A percentile compares a stretch with the other conserved stretches of the same genome.
These are phyloP conservation scores for Aurelia aurita complex sp. Pacific DNA, from an alignment of 30 jellyfish, hydroid and myxozoan species.

Conservation along the genomic window DNA sequence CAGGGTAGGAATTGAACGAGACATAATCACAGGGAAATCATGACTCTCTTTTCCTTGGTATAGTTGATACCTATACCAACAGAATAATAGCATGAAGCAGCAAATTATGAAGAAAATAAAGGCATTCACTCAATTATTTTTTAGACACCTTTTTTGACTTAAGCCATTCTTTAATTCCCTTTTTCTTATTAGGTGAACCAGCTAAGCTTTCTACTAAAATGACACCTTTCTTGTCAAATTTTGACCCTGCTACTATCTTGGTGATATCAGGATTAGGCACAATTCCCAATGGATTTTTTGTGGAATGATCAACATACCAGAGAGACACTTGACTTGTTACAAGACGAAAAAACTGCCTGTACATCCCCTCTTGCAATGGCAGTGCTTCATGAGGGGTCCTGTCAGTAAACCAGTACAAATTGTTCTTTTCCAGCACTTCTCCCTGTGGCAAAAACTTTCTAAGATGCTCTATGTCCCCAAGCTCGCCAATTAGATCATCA, in stretches of 20 bases:
- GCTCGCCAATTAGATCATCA: constrained; percentile 32
- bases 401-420: constrained; percentile 63
- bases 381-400: constrained; percentile 75
- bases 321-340: constrained; percentile 63
- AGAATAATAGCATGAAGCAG: no score
- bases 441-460: constrained; percentile 44
- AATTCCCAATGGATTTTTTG: constrained; percentile 65
- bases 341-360: constrained; percentile 55
- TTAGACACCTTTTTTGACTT: no score
- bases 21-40: no score
- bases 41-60: no score
- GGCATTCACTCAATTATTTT: no score
- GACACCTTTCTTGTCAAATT: constrained; percentile 31
- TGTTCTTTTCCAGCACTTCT: constrained; percentile 24
- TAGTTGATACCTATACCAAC: no score
- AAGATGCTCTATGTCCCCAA: constrained; percentile 66
- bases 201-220: not conserved
- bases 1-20: no score
- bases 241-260: constrained; percentile 54
- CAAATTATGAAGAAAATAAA: no score
- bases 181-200: no score
- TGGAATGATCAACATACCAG: constrained; percentile 73
- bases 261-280: constrained; percentile 59
- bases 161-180: no score
- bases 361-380: constrained; percentile 15